Evolutionary conservation across 2,113 vertebrate species (phyloP), one percentile per base, ranked within the genome.

Genomic region (Agelaius phoeniceus): DNA sequence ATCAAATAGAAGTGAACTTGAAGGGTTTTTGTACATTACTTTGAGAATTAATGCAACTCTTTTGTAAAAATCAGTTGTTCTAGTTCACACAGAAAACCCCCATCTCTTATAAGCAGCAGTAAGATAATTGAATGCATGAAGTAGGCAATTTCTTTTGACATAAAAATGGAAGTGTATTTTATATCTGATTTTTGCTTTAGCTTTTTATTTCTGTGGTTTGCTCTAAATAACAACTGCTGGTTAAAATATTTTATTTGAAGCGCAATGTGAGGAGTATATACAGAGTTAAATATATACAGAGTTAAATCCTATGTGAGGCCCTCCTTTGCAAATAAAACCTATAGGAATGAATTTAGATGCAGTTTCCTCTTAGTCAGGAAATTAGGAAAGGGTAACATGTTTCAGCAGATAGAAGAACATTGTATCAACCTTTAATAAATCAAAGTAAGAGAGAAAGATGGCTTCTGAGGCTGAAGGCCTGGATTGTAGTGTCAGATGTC

Each of bases 201-300:
- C n/a, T 74, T 79, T 95, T 92, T n/a, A 22, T 79, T 86, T 92
- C 49, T 88, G 28, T 79, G 33, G 18, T 91, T 80, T 62, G 7
- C 16, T 85, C 13, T 72, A 86, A 81, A 69, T 77, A 66, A 31
- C 59, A 77, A 43, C 43, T 51, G 31, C 68, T 87, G 52, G 39
- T 87, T 37, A 74, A 92, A 84, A 43, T 82, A 35, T 31, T 84
- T 88, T 59, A n/a, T 73, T 79, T 79, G 11, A 68, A 68, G 16
- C 39, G 13, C 41, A 33, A 1, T 13, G 15, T 30, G 31, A 79
- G 52, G 9, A 31, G 31, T 30, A 20, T 46, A 51, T 26, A 39
- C 16, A 41, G 55, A 46, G 20, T 65, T 65, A 46, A 57, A 49
- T 68, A 49, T 11, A 21, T 24, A 39, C 16, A 41, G 57, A 46